Evolutionary conservation across 37 sponge, comb jelly and placozoan species (phyloP).

Genomic region (Chondrosia reniformis): DNA sequence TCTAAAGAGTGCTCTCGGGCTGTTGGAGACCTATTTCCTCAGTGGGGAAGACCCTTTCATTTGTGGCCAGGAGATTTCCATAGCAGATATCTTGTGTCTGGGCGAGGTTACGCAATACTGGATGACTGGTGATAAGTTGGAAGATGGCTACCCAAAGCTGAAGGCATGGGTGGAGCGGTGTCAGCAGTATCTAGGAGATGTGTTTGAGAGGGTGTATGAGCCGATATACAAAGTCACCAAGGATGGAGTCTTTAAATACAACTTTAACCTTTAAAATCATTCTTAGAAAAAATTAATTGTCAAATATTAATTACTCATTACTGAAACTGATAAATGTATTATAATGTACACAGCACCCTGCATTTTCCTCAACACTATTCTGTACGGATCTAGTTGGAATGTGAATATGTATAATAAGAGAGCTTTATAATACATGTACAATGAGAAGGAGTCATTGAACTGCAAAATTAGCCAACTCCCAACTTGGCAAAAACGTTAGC

Average conservation of each 20-base stretch:
- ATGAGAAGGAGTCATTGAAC: no score
- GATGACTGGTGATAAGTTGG: not conserved
- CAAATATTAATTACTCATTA: no score
- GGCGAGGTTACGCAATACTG: constrained; percentile 19
- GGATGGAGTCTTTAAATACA: not conserved
- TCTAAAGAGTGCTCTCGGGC: constrained; percentile 1
- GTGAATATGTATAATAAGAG: no score
- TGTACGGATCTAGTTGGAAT: no score
- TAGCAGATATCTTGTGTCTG: constrained; percentile 6
- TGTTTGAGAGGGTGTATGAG: not conserved
- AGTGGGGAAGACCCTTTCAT: not conserved
- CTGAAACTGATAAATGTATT: no score
- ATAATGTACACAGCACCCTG: no score
- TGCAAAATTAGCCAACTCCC: no score
- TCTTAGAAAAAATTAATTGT: no score
- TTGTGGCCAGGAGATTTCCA: not conserved
- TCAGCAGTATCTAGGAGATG: constrained; percentile 1
- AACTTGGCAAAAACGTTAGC: no score
- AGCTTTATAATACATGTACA: no score
- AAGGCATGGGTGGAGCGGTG: constrained; percentile 7
- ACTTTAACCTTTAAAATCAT: no score
- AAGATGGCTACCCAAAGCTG: not conserved
- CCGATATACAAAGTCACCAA: not conserved
- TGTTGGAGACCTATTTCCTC: not conserved
- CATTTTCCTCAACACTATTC: no score